phyloP scores from a whole-genome alignment of 2,797 vertebrate species.

The Enteromius anoplus region DNA sequence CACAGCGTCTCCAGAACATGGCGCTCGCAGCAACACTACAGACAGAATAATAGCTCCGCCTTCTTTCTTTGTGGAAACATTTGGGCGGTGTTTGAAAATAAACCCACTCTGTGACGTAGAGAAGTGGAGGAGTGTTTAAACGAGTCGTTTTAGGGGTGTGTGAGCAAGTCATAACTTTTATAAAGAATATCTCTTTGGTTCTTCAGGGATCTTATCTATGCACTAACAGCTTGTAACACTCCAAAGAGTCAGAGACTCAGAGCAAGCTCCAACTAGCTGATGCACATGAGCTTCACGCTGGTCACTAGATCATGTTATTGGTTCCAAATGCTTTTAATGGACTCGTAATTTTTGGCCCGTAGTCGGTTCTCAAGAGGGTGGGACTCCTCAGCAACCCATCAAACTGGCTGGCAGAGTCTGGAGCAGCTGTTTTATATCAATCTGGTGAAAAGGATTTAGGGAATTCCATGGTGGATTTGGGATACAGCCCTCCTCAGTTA shows the following conservation, averaged over 20 bases:
- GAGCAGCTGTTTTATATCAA: slow-evolving; percentile 31
- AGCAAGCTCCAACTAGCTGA: neutral
- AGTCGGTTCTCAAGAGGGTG: neutral
- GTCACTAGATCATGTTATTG: neutral
- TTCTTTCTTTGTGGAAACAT: too few relatives aligned
- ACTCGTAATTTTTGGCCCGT: neutral
- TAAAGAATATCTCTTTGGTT: too few relatives aligned
- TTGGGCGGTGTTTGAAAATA: too few relatives aligned
- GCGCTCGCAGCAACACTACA: too few relatives aligned
- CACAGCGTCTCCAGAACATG: too few relatives aligned
- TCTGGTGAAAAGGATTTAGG: slow-evolving; percentile 29
- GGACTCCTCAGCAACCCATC: slow-evolving; percentile 23
- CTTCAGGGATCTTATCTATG: too few relatives aligned
- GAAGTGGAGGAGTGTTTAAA: too few relatives aligned
- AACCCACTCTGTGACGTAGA: too few relatives aligned
- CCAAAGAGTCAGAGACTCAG: neutral
- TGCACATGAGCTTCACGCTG: neutral
- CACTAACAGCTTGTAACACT: too few relatives aligned
- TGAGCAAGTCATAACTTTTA: too few relatives aligned
- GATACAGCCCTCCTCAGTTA: neutral
- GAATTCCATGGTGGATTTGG: slow-evolving; percentile 22
- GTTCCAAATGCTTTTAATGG: slow-evolving; percentile 1
- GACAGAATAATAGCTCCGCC: too few relatives aligned
- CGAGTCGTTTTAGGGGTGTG: too few relatives aligned
- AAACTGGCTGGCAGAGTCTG: slow-evolving; percentile 16